Evolutionary conservation across 2,113 vertebrate genomes (phyloP).

Genomic region (Fregetta grallaria): DNA sequence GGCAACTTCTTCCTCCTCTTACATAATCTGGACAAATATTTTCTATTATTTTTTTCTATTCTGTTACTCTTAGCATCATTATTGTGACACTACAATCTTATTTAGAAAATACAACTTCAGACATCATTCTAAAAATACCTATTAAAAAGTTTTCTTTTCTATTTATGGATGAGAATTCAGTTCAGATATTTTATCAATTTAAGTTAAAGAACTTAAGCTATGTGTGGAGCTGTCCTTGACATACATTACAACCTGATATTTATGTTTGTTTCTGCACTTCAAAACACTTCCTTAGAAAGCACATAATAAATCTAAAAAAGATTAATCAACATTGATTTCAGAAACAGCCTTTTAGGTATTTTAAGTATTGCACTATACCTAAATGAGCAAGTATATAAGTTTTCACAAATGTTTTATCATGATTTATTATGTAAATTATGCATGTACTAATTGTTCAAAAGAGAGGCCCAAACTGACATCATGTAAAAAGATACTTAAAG

Average conservation of each 20-base stretch:
- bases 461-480: background rate
- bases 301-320: background rate
- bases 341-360: background rate
- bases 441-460: background rate
- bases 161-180: background rate
- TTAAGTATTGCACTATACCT: background rate
- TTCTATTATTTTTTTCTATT: background rate
- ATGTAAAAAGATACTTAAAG: background rate
- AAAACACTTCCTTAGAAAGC: background rate
- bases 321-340: background rate
- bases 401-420: background rate
- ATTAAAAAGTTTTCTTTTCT: background rate
- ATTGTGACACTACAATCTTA: background rate
- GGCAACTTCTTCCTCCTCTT: background rate
- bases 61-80: background rate
- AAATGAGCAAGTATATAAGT: background rate
- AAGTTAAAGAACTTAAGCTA: background rate
- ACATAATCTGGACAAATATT: background rate
- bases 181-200: background rate
- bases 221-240: background rate
- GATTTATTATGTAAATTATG: background rate
- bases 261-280: background rate
- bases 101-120: background rate
- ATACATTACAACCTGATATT: background rate
- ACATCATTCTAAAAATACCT: background rate